These are phyloP conservation scores for Fistularia commersonii DNA, from an alignment of 2,797 vertebrate species.

Conservation along the genomic window DNA sequence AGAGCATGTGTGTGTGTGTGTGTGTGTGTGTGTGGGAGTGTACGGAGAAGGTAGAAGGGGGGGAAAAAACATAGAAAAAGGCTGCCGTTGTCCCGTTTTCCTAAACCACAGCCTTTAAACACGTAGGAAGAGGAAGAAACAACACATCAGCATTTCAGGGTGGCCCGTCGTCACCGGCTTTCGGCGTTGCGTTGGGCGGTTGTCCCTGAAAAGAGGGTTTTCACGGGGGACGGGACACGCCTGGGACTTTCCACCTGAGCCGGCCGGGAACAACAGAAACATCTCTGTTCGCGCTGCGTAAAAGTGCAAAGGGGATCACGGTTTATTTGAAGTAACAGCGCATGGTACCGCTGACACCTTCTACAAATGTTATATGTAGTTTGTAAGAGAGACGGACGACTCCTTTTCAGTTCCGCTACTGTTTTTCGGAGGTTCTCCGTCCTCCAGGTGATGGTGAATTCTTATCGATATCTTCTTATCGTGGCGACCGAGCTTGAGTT, in stretches of 20 bases:
- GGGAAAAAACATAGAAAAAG: conserved; percentile 44
- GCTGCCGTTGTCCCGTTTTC: conserved; percentile 57
- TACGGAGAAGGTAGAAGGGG: conserved; percentile 29
- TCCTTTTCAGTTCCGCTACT: too few relatives aligned
- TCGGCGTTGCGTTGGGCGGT: conserved; percentile 12
- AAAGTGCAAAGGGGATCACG: background rate
- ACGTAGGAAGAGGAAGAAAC: conserved; percentile 30
- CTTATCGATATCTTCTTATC: too few relatives aligned
- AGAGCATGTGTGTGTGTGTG: conserved; percentile 18
- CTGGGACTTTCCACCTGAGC: conserved; percentile 53
- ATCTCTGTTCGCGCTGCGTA: conserved; percentile 20
- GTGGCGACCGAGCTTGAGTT: too few relatives aligned
- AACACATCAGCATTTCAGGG: conserved; percentile 43
- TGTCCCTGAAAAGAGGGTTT: conserved; percentile 8
- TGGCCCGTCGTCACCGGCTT: conserved; percentile 32
- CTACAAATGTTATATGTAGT: too few relatives aligned
- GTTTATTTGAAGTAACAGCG: too few relatives aligned
- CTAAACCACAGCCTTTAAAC: conserved; percentile 45
- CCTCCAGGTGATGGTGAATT: too few relatives aligned
- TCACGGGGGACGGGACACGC: conserved; percentile 12
- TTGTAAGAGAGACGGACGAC: too few relatives aligned
- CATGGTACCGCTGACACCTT: too few relatives aligned
- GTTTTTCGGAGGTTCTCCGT: too few relatives aligned
- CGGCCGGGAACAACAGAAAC: conserved; percentile 18
- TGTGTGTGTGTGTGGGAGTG: conserved; percentile 11